Evolutionary conservation across 2,888 invertebrate genomes (phyloP), one percentile per base, ranked within the genome.

Genomic region (Tholera decimalis): DNA sequence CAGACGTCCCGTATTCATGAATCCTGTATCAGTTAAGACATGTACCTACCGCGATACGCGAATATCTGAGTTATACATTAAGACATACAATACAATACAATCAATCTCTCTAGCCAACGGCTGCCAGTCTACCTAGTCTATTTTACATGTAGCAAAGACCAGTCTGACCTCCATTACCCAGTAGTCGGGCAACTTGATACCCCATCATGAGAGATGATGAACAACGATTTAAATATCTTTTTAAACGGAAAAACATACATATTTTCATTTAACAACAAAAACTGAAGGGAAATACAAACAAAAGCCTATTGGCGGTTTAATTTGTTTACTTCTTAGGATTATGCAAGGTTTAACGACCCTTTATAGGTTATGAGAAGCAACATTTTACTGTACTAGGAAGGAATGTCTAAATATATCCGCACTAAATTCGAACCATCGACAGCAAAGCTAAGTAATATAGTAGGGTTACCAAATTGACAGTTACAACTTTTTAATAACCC

Each of bases 321-420:
- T 44, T 28, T 65, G 73, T 73, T 72, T 58, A 62, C 66, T 79
- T 79, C 72, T 54, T 24, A 63, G 69, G 66, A 73, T 79, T 63
- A 68, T 59, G 75, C 77, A 81, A 82, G 84, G 87, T 86, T 88
- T 85, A 85, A 85, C 77, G 86, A 87, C 83, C 86, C 69, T 71
- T 63, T 83, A 77, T 77, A 72, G 75, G 70, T 82, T 82, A 83
- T 79, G 80, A 80, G 76, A 83, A 75, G 68, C 69, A 74, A 82
- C 72, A 83, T 83, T 81, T 77, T 83, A 77, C 55, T 68, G 50
- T 86, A 85, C 85, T 84, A 84, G 85, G 88, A 88, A 88, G 86
- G 59, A 79, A 80, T 79, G 43, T 83, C 86, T 86, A 85, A 86
- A 83, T 90, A 89, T 88, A 89, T 84, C 83, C 80, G 86, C 61